Evolutionary conservation across 1,140 invertebrate genomes (phyloP), one percentile per base, ranked within the genome.

Genomic region (Euwallacea fornicatus): DNA sequence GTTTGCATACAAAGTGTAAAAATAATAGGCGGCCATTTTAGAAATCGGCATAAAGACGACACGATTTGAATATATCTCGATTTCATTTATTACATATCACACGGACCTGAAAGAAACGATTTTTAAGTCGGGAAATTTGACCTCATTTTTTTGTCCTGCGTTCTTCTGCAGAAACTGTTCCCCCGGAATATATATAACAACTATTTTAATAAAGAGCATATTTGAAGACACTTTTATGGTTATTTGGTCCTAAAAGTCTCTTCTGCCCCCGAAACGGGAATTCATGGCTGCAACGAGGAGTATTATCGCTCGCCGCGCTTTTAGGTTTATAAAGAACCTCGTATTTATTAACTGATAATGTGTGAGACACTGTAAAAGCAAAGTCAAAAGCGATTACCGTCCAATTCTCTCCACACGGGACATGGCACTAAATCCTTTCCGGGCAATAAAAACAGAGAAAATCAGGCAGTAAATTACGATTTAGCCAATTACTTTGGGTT

Each of bases 381-480:
- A 10, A 50, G 13, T 50, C 13, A 50, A 13, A 50, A 50, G 46
- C 9, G 9, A 50, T 11, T 50, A 50, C 55, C 21, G 41, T 44
- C 42, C 33, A n/a, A 33, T 33, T 33, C 21, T 33, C 21, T 33
- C 21, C 21, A 33, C 21, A 33, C 21, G 21, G 21, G 47, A 54
- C 47, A 16, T 42, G 42, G 15, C 42, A 21, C 42, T 66, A 66
- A 66, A 66, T 66, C 64, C 64, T 59, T 68, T 59, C 44, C 66
- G 6, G 56, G 66, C 55, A 47, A 10, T 42, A 60, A 68, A 68
- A 68, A 60, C 46, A 44, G 58, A 59, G 66, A 59, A 60, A 68
- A 68, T 68, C 66, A 33, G 66, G 13, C 66, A 68, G 43, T 68
- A 68, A 68, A 68, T 68, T 68, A 68, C 59, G 66, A 68, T 68